These are phyloP conservation scores for Allobates femoralis DNA, from an alignment of 2,797 vertebrate genomes.

Conservation along the genomic window DNA sequence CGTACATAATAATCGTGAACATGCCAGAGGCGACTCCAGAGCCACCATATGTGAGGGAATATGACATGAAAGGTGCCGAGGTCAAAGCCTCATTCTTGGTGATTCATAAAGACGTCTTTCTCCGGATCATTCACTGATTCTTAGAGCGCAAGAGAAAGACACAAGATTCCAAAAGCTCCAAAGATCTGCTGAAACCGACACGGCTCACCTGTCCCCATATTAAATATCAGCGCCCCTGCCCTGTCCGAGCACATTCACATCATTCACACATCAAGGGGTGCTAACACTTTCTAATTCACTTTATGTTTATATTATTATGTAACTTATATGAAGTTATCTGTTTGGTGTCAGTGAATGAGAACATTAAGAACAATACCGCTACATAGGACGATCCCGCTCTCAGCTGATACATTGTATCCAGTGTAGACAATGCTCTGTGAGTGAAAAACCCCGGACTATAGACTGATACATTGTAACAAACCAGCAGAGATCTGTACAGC, in stretches of 20 bases:
- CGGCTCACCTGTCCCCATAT: constrained; percentile 69
- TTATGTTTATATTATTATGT: neutral
- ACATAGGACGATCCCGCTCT: neutral
- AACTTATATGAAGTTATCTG: neutral
- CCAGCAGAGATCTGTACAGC: neutral
- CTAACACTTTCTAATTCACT: neutral
- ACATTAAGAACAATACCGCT: neutral
- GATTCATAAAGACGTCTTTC: constrained; percentile 66
- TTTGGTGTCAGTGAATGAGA: neutral
- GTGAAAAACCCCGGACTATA: too few relatives aligned
- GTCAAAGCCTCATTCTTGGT: constrained; percentile 67
- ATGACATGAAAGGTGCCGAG: constrained; percentile 62
- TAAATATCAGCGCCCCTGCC: constrained; percentile 66
- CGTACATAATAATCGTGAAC: constrained; percentile 11
- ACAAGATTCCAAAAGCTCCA: constrained; percentile 61
- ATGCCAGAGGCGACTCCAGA: constrained; percentile 59
- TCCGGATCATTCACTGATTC: constrained; percentile 15
- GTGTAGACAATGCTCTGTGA: too few relatives aligned
- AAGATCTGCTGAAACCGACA: constrained; percentile 70
- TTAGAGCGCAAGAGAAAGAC: constrained; percentile 47
- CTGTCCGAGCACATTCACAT: constrained; percentile 26
- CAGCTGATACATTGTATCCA: neutral
- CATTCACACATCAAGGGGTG: too few relatives aligned
- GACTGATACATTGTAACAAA: neutral
- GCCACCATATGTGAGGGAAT: constrained; percentile 52